Conservation (phyloP, 2,113 vertebrate genomes). For the Ancistrus triradiatus region DNA sequence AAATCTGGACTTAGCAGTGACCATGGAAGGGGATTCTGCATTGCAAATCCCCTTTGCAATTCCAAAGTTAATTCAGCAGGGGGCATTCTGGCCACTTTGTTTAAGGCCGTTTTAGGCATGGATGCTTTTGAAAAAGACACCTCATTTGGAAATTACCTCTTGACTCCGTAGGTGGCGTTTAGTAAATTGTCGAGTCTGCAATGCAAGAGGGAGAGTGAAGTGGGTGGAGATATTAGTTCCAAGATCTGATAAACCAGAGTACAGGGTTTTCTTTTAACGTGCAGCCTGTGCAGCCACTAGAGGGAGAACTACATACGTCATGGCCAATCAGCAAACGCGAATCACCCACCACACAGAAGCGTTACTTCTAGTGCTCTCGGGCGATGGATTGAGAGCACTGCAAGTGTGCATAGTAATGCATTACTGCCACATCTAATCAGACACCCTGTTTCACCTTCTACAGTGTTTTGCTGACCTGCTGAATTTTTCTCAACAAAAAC, state of each 20-base stretch:
- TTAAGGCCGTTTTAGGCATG: conserved; percentile 69
- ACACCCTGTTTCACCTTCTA: conserved; percentile 3
- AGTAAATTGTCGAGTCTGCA: conserved; percentile 98
- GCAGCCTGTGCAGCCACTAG: conserved; percentile 68
- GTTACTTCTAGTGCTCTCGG: conserved; percentile 31
- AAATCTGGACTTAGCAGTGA: neutral
- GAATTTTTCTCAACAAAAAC: neutral
- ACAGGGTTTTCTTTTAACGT: conserved; percentile 67
- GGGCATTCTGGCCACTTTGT: conserved; percentile 75
- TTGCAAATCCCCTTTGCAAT: conserved; percentile 48
- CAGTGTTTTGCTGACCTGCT: neutral
- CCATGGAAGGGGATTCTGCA: conserved; percentile 7
- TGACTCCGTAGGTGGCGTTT: conserved; percentile 96
- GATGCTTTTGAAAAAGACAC: conserved; percentile 73
- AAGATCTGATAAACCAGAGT: conserved; percentile 61
- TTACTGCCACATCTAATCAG: conserved; percentile 19
- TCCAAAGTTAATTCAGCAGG: conserved; percentile 65
- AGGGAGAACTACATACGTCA: conserved; percentile 59
- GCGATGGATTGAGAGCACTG: conserved; percentile 22
- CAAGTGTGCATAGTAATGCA: neutral
- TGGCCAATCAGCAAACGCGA: conserved; percentile 50
- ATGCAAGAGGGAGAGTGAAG: conserved; percentile 76
- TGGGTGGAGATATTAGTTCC: conserved; percentile 76
- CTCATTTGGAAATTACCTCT: conserved; percentile 85
- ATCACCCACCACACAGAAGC: conserved; percentile 15